A percentile compares a stretch with the other conserved stretches of the same genome.
Conservation (phyloP, 1,140 invertebrate genomes). For the Diachasma alloeum region DNA sequence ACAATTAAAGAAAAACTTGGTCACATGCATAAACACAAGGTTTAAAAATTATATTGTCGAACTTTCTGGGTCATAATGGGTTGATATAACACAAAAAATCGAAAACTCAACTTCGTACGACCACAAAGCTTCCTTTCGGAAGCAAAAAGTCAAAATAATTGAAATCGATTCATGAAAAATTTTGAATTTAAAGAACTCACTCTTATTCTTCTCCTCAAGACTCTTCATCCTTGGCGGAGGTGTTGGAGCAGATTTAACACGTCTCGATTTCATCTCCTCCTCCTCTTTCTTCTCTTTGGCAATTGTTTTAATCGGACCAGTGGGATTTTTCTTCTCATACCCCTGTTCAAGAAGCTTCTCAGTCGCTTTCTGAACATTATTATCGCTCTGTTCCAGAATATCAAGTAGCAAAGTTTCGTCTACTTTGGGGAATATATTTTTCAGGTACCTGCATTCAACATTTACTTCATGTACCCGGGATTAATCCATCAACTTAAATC, state of each 20-base stretch:
- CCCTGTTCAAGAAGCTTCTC: constrained; percentile 81
- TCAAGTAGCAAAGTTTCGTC: constrained; percentile 89
- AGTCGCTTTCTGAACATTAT: constrained; percentile 87
- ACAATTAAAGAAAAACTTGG: too few species aligned
- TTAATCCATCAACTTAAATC: neutral
- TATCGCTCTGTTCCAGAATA: constrained; percentile 82
- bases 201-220: constrained; percentile 76
- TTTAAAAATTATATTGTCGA: too few species aligned
- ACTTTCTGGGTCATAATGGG: too few species aligned
- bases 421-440: constrained; percentile 89
- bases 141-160: neutral
- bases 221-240: constrained; percentile 73
- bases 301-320: constrained; percentile 61
- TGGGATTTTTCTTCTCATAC: constrained; percentile 78
- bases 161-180: constrained; percentile 19
- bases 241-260: constrained; percentile 61
- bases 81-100: too few species aligned
- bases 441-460: constrained; percentile 77
- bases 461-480: constrained; percentile 5
- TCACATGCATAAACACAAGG: too few species aligned
- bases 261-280: constrained; percentile 56
- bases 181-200: constrained; percentile 63
- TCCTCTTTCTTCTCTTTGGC: constrained; percentile 66
- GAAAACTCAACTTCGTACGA: too few species aligned
- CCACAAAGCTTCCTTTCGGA: too few species aligned